phyloP scores from a whole-genome alignment of 2,888 invertebrate species.

The Seira ritae region DNA sequence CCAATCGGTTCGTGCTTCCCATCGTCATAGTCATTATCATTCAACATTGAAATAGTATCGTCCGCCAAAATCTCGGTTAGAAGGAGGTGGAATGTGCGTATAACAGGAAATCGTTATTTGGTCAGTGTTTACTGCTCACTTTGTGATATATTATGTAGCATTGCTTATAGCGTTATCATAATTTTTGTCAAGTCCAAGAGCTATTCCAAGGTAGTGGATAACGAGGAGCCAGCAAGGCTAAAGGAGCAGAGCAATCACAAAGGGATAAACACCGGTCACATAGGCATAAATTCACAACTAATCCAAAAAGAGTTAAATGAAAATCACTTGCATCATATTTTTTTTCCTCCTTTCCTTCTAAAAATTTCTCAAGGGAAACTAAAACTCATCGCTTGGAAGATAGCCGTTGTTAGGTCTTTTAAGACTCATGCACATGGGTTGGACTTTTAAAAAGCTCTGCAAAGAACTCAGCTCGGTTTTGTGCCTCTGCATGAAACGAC shows the following conservation, averaged over 20 bases:
- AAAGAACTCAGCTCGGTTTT: neutral
- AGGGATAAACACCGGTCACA: too few species aligned
- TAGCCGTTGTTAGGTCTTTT: too few species aligned
- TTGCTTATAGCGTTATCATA: neutral
- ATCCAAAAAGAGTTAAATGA: too few species aligned
- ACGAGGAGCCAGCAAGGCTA: too few species aligned
- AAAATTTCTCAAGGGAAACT: conserved; percentile 53
- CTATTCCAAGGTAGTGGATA: too few species aligned
- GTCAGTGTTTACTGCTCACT: too few species aligned
- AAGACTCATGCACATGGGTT: neutral
- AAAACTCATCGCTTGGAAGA: neutral
- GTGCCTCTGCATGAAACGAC: neutral
- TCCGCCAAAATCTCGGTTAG: neutral
- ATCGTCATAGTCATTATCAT: too few species aligned
- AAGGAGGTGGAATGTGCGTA: neutral
- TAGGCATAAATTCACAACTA: too few species aligned
- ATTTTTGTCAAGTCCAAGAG: neutral
- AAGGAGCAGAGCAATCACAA: too few species aligned
- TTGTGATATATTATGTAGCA: too few species aligned
- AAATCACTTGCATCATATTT: conserved; percentile 33
- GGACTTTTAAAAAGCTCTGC: neutral
- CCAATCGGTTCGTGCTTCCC: neutral
- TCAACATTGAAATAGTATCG: too few species aligned
- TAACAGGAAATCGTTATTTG: too few species aligned
- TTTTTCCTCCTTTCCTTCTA: conserved; percentile 40